Conservation (phyloP, 2,797 vertebrate species). For the Eulemur albifrons region DNA sequence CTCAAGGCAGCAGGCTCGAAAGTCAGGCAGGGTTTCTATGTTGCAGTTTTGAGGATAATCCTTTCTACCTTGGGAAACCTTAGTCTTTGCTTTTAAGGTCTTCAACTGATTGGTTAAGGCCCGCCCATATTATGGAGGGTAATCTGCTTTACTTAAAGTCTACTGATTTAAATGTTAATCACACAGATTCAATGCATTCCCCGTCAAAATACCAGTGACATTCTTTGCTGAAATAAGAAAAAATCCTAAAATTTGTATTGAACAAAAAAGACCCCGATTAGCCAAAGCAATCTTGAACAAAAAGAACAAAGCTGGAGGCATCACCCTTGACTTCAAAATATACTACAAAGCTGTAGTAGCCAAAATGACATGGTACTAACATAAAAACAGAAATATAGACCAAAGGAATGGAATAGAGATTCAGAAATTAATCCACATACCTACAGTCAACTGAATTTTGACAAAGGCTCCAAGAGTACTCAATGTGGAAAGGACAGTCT, state of each 20-base stretch:
- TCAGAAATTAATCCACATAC: not conserved
- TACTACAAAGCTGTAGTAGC: not conserved
- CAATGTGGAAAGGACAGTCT: not conserved
- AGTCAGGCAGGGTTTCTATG: not conserved
- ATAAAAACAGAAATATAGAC: not conserved
- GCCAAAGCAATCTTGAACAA: not conserved
- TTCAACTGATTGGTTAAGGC: not conserved
- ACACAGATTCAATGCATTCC: not conserved
- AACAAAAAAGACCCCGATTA: not conserved
- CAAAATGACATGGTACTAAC: not conserved
- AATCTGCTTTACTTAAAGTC: not conserved
- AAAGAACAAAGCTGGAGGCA: not conserved
- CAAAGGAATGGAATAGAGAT: not conserved
- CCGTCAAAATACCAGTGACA: not conserved
- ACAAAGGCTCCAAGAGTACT: not conserved
- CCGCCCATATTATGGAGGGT: not conserved
- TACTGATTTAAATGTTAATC: not conserved
- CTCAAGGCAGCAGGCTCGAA: not conserved
- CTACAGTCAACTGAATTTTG: not conserved
- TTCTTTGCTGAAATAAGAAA: not conserved
- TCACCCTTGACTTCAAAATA: not conserved
- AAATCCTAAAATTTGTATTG: not conserved
- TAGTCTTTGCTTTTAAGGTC: not conserved
- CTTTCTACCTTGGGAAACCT: not conserved
- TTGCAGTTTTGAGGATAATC: not conserved